Conservation (phyloP, 2,888 invertebrate species). For the Rugalucina vietnamica region DNA sequence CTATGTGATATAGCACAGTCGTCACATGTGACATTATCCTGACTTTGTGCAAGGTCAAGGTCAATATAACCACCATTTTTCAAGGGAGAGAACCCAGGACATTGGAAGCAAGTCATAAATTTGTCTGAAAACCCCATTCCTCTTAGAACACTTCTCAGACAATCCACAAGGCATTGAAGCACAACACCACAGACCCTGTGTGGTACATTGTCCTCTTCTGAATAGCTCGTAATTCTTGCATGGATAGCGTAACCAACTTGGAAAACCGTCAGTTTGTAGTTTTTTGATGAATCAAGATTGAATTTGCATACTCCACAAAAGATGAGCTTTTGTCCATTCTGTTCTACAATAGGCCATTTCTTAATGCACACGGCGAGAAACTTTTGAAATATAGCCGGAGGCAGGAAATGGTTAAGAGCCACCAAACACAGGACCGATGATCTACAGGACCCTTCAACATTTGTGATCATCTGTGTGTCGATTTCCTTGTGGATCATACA, state of each 20-base stretch:
- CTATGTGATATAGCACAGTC: no score
- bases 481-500: not conserved
- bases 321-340: not conserved
- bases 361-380: not conserved
- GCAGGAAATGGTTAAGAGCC: not conserved
- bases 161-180: no score
- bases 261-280: not conserved
- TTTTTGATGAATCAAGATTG: not conserved
- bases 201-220: no score
- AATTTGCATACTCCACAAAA: not conserved
- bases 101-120: no score
- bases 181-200: no score
- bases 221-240: no score
- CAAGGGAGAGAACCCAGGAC: no score
- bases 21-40: no score
- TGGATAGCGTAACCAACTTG: not conserved
- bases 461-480: not conserved
- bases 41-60: no score
- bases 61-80: no score
- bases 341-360: not conserved
- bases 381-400: not conserved
- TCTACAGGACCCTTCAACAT: not conserved
- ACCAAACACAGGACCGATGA: not conserved
- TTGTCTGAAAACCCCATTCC: no score
- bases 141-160: no score